phyloP scores from a whole-genome alignment of 2,797 vertebrate genomes.

The Dendrocincla tyrannina region DNA sequence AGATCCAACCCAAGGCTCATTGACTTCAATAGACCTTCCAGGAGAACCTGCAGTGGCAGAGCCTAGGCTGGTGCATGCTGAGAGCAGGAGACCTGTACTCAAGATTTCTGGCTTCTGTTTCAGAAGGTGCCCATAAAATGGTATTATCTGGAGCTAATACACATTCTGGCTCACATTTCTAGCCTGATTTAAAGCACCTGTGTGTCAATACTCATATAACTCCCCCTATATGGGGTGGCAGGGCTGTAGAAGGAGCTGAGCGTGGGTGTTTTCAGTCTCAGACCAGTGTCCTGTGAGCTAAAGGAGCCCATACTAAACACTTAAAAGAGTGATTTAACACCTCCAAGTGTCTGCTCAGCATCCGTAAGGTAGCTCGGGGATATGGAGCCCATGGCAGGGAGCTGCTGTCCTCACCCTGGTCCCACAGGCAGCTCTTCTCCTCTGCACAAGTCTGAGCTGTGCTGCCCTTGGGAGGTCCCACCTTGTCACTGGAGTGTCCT shows the following conservation, averaged over 20 bases:
- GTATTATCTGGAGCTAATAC: neutral
- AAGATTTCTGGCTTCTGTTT: neutral
- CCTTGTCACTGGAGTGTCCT: neutral
- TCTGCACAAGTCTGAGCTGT: neutral
- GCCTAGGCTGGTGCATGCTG: neutral
- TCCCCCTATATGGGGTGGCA: neutral
- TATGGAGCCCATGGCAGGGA: neutral
- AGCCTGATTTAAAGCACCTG: neutral
- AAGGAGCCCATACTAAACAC: neutral
- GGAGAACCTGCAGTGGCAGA: neutral
- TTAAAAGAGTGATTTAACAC: neutral
- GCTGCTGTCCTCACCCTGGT: neutral
- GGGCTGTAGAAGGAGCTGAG: neutral
- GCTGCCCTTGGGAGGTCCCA: neutral
- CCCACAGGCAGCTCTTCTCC: neutral
- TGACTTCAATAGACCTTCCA: conserved; percentile 51
- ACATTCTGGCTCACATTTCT: neutral
- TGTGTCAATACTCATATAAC: neutral
- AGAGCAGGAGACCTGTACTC: neutral
- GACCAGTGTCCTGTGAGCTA: neutral
- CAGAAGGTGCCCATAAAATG: neutral
- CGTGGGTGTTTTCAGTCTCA: neutral
- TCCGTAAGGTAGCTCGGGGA: neutral
- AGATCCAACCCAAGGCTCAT: conserved; percentile 56
- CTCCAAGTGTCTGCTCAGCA: neutral